Base-by-base conservation (phyloP, 2,113 vertebrate species). In the Nerophis lumbriciformis region DNA sequence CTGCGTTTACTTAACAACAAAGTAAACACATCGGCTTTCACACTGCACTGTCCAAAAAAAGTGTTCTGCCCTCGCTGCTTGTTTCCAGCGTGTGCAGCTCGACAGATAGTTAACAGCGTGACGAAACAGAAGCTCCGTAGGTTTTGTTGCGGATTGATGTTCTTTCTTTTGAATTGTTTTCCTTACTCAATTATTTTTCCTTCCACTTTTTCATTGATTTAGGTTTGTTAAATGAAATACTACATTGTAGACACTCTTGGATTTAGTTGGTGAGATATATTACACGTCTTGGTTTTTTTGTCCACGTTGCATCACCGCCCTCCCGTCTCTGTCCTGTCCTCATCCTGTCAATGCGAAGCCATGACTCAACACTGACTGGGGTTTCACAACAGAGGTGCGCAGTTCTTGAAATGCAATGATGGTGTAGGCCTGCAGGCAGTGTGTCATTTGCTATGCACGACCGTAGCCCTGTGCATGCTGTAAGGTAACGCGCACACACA, bases 391-490 rank as follows among this genome's bases (percentile, higher is more conserved):
- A 66, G 62, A 67, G 76, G 58, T 71, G 73, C 72, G 1, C 21
- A 71, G 63, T 74, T 73, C 76, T 81, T 82, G 76, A 78, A 80
- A 73, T 77, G 68, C 66, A 73, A 63, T 59, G 52, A 62, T 68
- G 57, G 57, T 73, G 68, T 69, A 13, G 74, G 69, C 38, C 58
- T 16, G 39, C 51, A 63, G 63, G 71, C 61, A 49, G 56, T 51
- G 61, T 74, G 67, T 66, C 28, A 4, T 28, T 28, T 28, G 72
- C 53, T 49, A 52, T 8, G 12, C 65, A 61, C 61, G 62, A 14
- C 60, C 5, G 1, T 5, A 38, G 28, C 51, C 61, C 67, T 48
- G 66, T 42, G 38, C 44, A 11, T 8, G 59, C 55, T 59, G 61
- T 57, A 21, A 48, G 5, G 28, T 55, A 59, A 28, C 45, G 59